These are phyloP conservation scores for Drosophila yooni DNA, from an alignment of 2,888 invertebrate species.

Conservation along the genomic window DNA sequence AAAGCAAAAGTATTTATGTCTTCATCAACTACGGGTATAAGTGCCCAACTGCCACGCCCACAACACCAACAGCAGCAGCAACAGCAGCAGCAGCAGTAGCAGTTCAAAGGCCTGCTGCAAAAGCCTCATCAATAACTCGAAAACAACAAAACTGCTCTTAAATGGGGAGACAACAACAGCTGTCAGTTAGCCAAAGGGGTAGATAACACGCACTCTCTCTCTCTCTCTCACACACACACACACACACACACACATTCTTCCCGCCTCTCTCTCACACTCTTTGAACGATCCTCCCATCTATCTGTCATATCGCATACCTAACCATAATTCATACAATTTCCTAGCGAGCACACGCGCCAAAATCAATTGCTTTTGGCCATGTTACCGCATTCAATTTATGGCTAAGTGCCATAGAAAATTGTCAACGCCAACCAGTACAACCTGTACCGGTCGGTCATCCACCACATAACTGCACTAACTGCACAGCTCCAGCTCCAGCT, in stretches of 20 bases:
- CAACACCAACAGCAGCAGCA: neutral
- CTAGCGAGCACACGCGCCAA: conserved; percentile 70
- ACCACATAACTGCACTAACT: neutral
- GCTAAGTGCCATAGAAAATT: conserved; percentile 51
- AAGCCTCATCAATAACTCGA: conserved; percentile 29
- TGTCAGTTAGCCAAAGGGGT: neutral
- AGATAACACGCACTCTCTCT: neutral
- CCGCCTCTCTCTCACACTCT: neutral
- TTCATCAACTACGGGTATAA: conserved; percentile 47
- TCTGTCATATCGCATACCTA: neutral
- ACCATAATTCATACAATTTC: conserved; percentile 68
- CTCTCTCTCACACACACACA: neutral
- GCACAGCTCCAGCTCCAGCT: neutral
- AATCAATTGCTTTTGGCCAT: conserved; percentile 53
- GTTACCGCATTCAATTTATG: conserved; percentile 59
- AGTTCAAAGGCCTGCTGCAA: conserved; percentile 32
- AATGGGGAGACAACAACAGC: conserved; percentile 3
- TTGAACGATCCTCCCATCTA: neutral
- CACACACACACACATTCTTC: neutral
- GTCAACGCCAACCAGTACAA: conserved; percentile 67
- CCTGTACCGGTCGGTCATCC: conserved; percentile 35
- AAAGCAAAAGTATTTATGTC: conserved; percentile 34
- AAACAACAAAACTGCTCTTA: neutral
- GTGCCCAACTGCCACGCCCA: conserved; percentile 39
- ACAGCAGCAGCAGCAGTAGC: neutral